phyloP scores from a whole-genome alignment of 2,888 invertebrate species.

The Horisme vitalbata region DNA sequence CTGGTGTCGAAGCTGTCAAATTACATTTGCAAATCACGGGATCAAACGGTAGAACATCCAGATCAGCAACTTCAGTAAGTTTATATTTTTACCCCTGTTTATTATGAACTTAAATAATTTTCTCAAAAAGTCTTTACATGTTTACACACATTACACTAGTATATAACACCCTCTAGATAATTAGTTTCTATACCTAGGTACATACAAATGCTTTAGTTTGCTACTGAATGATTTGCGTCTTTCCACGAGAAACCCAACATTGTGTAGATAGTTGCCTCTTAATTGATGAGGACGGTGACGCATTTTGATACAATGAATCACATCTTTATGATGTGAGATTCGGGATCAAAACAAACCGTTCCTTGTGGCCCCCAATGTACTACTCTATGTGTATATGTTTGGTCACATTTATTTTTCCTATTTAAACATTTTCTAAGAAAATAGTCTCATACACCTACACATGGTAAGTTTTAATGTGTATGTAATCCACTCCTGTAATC shows the following conservation, averaged over 20 bases:
- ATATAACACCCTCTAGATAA: too few species aligned
- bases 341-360: conserved; percentile 11
- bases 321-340: not conserved
- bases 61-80: conserved; percentile 72
- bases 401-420: not conserved
- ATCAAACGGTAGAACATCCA: conserved; percentile 70
- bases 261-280: conserved; percentile 4
- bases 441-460: too few species aligned
- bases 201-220: not conserved
- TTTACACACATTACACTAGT: too few species aligned
- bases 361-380: not conserved
- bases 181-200: too few species aligned
- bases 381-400: too few species aligned
- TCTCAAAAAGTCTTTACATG: too few species aligned
- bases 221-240: not conserved
- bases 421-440: too few species aligned
- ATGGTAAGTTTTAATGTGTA: too few species aligned
- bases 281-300: conserved; percentile 21
- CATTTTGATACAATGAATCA: conserved; percentile 19
- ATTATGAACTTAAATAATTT: too few species aligned
- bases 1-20: conserved; percentile 74
- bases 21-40: conserved; percentile 68
- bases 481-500: too few species aligned
- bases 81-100: not conserved
- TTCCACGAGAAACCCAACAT: conserved; percentile 1